phyloP scores from a whole-genome alignment of 2,113 vertebrate species.

The Corythornis madagascariensis region DNA sequence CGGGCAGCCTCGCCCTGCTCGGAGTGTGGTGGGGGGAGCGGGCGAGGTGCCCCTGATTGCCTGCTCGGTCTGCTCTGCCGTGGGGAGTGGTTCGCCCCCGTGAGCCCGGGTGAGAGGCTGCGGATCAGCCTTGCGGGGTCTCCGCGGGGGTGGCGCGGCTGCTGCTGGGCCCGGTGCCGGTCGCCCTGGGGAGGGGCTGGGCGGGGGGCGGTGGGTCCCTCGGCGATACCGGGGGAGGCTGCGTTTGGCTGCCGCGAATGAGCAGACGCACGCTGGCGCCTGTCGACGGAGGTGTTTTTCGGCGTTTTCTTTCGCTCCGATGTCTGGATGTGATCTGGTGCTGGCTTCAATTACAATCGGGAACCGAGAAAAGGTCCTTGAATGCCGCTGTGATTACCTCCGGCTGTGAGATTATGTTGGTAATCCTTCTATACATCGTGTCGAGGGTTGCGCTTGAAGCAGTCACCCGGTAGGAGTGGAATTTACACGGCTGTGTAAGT shows the following conservation, averaged over 20 bases:
- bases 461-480: not conserved
- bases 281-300: not conserved
- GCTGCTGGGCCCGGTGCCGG: not conserved
- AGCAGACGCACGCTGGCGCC: not conserved
- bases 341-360: rapidly evolving
- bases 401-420: not conserved
- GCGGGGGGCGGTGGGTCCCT: not conserved
- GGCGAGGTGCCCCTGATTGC: too few species aligned
- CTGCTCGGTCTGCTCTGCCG: not conserved
- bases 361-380: not conserved
- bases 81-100: not conserved
- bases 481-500: not conserved
- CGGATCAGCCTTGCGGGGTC: not conserved
- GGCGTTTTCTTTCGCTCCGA: rapidly evolving
- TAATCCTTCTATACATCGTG: not conserved
- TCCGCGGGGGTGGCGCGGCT: not conserved
- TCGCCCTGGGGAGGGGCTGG: not conserved
- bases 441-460: not conserved
- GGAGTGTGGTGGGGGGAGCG: too few species aligned
- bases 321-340: rapidly evolving
- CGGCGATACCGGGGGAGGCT: not conserved
- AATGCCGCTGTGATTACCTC: not conserved
- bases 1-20: not conserved
- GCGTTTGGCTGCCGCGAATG: rapidly evolving
- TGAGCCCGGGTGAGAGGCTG: not conserved